Conservation (phyloP, 1,140 invertebrate genomes). For the Drosophila tristis region DNA sequence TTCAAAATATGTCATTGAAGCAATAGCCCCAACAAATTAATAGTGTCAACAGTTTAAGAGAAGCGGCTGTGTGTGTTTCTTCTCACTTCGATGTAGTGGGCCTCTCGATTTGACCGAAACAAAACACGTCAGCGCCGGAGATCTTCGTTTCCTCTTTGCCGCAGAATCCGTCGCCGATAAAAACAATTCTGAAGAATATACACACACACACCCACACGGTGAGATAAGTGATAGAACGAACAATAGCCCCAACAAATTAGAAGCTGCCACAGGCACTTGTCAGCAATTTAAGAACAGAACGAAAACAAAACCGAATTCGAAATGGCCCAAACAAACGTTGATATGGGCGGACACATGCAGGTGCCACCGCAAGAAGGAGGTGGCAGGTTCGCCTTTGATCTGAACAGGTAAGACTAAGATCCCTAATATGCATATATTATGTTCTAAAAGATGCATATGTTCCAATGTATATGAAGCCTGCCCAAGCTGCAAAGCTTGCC, state of each 20-base stretch:
- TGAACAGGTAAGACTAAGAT: slow-evolving; percentile 56
- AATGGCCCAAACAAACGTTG: slow-evolving; percentile 7
- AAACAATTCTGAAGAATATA: not conserved
- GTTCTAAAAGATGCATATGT: too few species aligned
- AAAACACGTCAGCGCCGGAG: slow-evolving; percentile 12
- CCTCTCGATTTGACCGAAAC: not conserved
- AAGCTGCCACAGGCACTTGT: not conserved
- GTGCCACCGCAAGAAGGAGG: not conserved
- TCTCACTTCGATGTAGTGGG: too few species aligned
- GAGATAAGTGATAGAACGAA: too few species aligned
- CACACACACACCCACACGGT: too few species aligned
- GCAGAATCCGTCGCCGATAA: slow-evolving; percentile 9
- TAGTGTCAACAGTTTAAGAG: too few species aligned
- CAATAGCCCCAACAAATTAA: too few species aligned
- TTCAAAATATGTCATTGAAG: too few species aligned
- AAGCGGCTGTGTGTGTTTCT: too few species aligned
- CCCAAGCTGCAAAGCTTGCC: slow-evolving; percentile 57
- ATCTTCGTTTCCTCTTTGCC: not conserved
- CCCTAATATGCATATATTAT: not conserved
- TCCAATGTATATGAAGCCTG: slow-evolving; percentile 31
- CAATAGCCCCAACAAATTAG: too few species aligned
- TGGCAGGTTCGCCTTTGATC: slow-evolving; percentile 27
- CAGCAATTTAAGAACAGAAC: not conserved
- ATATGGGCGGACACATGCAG: slow-evolving; percentile 11
- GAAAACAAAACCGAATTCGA: too few species aligned